Evolutionary conservation across 2,113 vertebrate species (phyloP).

Genomic region (Heloderma charlesbogerti): DNA sequence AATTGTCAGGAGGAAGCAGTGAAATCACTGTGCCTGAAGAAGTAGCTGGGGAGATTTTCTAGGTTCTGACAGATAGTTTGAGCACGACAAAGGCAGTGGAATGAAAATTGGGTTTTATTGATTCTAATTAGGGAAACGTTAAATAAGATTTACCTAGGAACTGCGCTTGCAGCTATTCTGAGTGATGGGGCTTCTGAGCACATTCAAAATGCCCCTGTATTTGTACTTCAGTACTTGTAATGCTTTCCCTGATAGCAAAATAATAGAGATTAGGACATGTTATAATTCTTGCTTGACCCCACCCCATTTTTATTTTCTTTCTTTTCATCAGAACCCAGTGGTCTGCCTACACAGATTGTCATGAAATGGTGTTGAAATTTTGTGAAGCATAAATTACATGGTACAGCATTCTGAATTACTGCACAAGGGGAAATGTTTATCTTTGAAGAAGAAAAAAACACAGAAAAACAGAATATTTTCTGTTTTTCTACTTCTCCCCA

Average conservation of each 20-base stretch:
- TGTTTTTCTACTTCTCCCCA: not conserved
- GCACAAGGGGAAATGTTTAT: conserved; percentile 8
- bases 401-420: not conserved
- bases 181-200: conserved; percentile 70
- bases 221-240: not conserved
- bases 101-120: conserved; percentile 96
- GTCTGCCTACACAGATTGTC: conserved; percentile 13
- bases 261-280: conserved; percentile 11
- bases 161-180: conserved; percentile 80
- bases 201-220: conserved; percentile 46
- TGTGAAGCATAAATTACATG: conserved; percentile 36
- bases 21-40: conserved; percentile 39
- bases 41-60: conserved; percentile 74
- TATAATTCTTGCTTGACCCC: not conserved
- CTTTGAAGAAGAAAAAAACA: not conserved
- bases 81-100: conserved; percentile 82
- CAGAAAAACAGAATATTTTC: not conserved
- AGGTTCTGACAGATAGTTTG: conserved; percentile 86
- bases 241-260: not conserved
- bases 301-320: conserved; percentile 27
- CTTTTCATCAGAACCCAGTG: conserved; percentile 3
- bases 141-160: conserved; percentile 96
- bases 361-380: conserved; percentile 40
- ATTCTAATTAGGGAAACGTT: conserved; percentile 99
- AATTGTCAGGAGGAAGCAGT: conserved; percentile 58